Evolutionary conservation across 1,140 invertebrate genomes (phyloP).

Genomic region (Laupala kohalensis): DNA sequence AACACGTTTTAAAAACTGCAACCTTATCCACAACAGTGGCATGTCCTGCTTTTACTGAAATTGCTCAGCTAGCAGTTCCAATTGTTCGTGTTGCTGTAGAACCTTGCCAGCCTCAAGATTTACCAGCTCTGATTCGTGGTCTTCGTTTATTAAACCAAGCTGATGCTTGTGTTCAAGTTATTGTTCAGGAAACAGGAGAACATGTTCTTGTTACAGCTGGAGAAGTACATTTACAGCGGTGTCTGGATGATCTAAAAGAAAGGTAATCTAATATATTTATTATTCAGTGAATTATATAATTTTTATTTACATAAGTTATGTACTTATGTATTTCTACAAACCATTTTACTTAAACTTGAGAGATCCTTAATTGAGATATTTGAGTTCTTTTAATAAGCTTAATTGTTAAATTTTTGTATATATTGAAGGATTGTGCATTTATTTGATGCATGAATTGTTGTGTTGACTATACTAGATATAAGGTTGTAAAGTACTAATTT

Average conservation of each 20-base stretch:
- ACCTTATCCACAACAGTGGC: constrained; percentile 73
- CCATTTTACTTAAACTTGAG: too few relatives aligned
- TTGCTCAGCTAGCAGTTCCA: constrained; percentile 65
- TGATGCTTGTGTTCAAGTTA: constrained; percentile 82
- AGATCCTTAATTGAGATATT: not conserved
- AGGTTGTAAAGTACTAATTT: too few relatives aligned
- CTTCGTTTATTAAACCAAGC: constrained; percentile 78
- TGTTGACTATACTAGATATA: too few relatives aligned
- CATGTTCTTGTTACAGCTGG: constrained; percentile 92
- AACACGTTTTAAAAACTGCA: constrained; percentile 77
- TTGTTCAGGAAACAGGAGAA: constrained; percentile 88
- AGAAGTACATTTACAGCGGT: constrained; percentile 94
- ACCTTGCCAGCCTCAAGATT: constrained; percentile 65
- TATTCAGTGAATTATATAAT: too few relatives aligned
- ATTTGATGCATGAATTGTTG: too few relatives aligned
- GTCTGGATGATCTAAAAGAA: constrained; percentile 67
- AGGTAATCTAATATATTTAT: too few relatives aligned
- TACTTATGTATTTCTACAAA: too few relatives aligned
- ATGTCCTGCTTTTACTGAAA: constrained; percentile 81
- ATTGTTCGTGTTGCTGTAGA: constrained; percentile 93
- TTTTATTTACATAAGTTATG: too few relatives aligned
- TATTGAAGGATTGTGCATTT: too few relatives aligned
- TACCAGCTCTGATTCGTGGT: constrained; percentile 67
- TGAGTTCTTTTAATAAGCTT: not conserved
- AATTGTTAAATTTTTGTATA: not conserved